A percentile compares a stretch with the other conserved stretches of the same genome.
These are phyloP conservation scores for Cygnus atratus DNA, from an alignment of 2,113 vertebrate genomes.

Conservation along the genomic window DNA sequence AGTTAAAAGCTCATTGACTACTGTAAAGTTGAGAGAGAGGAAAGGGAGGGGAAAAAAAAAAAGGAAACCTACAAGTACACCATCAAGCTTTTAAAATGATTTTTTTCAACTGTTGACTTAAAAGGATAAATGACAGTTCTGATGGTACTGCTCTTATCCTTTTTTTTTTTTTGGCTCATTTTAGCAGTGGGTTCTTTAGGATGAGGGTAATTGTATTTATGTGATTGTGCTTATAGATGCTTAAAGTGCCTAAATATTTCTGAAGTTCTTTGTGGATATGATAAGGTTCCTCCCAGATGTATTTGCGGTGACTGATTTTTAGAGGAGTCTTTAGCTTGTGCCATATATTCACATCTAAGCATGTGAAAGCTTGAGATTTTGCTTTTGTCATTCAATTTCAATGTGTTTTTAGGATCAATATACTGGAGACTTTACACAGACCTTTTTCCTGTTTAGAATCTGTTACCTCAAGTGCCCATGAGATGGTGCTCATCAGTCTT, in stretches of 20 bases:
- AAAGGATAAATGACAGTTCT: not conserved
- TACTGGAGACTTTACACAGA: not conserved
- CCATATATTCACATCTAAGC: not conserved
- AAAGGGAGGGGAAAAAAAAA: not conserved
- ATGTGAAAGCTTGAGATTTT: not conserved
- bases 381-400: not conserved
- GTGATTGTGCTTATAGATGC: not conserved
- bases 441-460: not conserved
- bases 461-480: conserved; percentile 56
- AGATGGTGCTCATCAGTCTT: conserved; percentile 70
- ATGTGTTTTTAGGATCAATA: not conserved
- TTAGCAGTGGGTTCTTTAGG: not conserved
- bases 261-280: not conserved
- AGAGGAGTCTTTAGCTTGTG: not conserved
- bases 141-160: not conserved
- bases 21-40: not conserved
- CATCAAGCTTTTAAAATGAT: not conserved
- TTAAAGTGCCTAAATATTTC: not conserved
- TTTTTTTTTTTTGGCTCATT: not conserved
- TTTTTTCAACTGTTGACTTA: rapidly evolving
- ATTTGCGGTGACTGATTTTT: not conserved
- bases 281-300: not conserved
- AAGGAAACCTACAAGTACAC: not conserved
- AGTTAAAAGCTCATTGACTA: not conserved
- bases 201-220: not conserved